These are phyloP conservation scores for Tympanuchus pallidicinctus DNA, from an alignment of 2,113 vertebrate genomes.

Conservation along the genomic window DNA sequence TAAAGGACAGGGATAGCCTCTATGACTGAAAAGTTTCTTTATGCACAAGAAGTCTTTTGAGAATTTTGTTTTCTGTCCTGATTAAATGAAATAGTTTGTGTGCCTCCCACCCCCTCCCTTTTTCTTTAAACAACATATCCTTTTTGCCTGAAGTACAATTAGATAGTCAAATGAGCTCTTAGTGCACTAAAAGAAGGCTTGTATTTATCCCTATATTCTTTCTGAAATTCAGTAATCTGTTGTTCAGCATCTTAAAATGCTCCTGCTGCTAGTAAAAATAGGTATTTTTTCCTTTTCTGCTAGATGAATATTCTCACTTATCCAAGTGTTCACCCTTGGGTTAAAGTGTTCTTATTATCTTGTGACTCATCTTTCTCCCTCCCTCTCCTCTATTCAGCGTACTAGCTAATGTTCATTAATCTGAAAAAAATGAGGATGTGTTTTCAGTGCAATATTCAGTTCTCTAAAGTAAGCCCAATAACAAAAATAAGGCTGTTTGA, in stretches of 20 bases:
- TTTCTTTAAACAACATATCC: not conserved
- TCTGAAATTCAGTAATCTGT: not conserved
- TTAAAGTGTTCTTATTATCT: not conserved
- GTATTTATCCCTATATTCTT: not conserved
- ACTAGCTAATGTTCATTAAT: not conserved
- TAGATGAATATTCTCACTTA: conserved; percentile 1
- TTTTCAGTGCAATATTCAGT: not conserved
- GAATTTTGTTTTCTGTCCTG: not conserved
- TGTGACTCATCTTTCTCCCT: not conserved
- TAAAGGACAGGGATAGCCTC: not conserved
- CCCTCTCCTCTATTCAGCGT: not conserved
- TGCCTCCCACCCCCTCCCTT: not conserved
- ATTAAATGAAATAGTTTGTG: not conserved
- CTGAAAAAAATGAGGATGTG: not conserved
- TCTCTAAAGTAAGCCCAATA: not conserved
- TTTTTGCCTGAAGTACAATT: not conserved
- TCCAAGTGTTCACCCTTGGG: not conserved
- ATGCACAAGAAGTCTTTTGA: not conserved
- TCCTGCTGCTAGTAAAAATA: not conserved
- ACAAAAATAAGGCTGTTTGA: not conserved
- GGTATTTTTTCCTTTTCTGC: not conserved
- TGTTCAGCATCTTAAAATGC: not conserved
- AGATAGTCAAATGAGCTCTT: not conserved
- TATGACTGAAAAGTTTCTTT: not conserved
- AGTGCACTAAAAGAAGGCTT: not conserved